Base-by-base conservation (phyloP, 23 tunicate genomes). In the Halocynthia aurantium region DNA sequence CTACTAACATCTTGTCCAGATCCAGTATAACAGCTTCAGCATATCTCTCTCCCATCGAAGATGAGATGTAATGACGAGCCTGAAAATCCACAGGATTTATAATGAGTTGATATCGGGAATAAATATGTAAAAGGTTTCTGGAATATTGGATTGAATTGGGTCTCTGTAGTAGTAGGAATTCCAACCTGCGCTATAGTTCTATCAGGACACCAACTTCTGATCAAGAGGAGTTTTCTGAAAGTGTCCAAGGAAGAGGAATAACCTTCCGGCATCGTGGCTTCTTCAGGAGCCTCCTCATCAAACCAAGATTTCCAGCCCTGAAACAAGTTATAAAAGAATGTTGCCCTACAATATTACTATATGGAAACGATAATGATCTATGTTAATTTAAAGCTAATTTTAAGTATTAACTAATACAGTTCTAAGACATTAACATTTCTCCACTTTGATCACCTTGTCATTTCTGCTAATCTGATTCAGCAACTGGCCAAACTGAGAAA, bases 221-320 rank as follows among this genome's bases (percentile, higher is more conserved):
- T 96, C 53, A 96, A 70, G 77, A 96, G 81, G 21, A 87, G 83
- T 72, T 96, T 96, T 51, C 88, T 56, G 86, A 96, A 96, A 10
- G 95, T 87, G 75, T 96, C 99, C 50, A 96, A 77, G 7, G 99
- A 96, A 67, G 86, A 86, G 61, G 84, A 72, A 86, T 96, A 96
- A 21, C 99, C 99, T 50, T 96, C 99, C 22, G 99, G 99, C 20
- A 96, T 82, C 6, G 93, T 82, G 44, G 96, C 57, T 71, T 96
- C 96, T 57, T 96, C 99, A 6, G 99, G 99, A 6, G 92, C 96
- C 20, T 76, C 93, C 52, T 90, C 91, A 58, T 96, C 99, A 73
- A 96, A 96, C 99, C 99, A 96, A 63, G 85, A 69, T 57, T 96
- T 96, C 99, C 99, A 96, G 5, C 82, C 92, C 96, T 89, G 57